Conservation (phyloP, 2,888 invertebrate genomes). For the Rhagonycha fulva region DNA sequence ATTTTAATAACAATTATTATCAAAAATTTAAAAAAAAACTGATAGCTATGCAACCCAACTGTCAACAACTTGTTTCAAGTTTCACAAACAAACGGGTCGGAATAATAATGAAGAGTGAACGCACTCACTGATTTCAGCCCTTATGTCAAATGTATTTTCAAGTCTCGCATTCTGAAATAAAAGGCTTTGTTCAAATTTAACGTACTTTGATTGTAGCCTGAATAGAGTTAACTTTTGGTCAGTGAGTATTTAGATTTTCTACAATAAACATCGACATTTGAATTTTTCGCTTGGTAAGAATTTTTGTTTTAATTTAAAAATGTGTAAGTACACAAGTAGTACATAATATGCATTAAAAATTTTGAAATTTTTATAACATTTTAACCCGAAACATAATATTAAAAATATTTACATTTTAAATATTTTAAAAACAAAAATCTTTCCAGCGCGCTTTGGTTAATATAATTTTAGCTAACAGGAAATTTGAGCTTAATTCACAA, state of each 20-base stretch:
- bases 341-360: background rate
- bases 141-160: conserved; percentile 31
- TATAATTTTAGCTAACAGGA: background rate
- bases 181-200: conserved; percentile 23
- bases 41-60: conserved; percentile 36
- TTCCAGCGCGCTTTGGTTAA: background rate
- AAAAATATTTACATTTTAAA: background rate
- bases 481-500: background rate
- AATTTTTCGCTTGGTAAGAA: background rate
- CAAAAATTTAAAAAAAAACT: background rate
- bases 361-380: background rate
- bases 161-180: conserved; percentile 21
- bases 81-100: conserved; percentile 20
- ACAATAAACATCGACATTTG: conserved; percentile 1
- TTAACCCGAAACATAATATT: background rate
- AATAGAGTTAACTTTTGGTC: conserved; percentile 15
- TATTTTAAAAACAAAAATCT: background rate
- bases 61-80: conserved; percentile 23
- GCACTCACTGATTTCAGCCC: conserved; percentile 25
- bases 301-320: background rate
- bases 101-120: conserved; percentile 25
- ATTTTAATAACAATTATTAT: background rate
- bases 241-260: conserved; percentile 10
- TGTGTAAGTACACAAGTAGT: background rate
- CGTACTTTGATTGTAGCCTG: conserved; percentile 17